Percentiles rank a stretch among this genome's conserved stretches.
phyloP scores from a whole-genome alignment of 2,797 vertebrate species.

The Gambusia yucatana region DNA sequence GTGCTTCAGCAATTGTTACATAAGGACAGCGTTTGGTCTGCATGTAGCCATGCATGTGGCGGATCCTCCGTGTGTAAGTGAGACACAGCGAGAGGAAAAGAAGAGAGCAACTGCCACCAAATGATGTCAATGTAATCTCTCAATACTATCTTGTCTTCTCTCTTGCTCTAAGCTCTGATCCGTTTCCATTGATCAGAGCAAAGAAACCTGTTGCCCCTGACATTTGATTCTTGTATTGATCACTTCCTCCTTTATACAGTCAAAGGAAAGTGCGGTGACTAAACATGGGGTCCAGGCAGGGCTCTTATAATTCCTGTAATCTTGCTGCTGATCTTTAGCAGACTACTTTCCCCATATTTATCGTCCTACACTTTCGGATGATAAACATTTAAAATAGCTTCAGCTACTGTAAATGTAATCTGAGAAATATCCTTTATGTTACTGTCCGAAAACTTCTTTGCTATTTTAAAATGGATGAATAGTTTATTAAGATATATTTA shows the following conservation, averaged over 20 bases:
- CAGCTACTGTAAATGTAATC: background rate
- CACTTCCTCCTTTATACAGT: conserved; percentile 86
- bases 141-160: conserved; percentile 81
- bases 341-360: conserved; percentile 29
- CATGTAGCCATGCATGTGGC: conserved; percentile 16
- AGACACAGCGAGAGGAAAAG: conserved; percentile 45
- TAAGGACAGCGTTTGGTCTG: background rate
- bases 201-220: conserved; percentile 82
- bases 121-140: conserved; percentile 83
- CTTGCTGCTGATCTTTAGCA: conserved; percentile 62
- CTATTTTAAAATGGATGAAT: conserved; percentile 7
- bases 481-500: conserved; percentile 76
- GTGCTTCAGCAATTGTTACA: background rate
- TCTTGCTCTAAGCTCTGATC: conserved; percentile 80
- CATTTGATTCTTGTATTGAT: conserved; percentile 86
- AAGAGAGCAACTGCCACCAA: conserved; percentile 66
- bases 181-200: conserved; percentile 85
- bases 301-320: conserved; percentile 73
- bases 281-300: conserved; percentile 61
- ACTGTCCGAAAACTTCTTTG: background rate
- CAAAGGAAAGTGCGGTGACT: conserved; percentile 76
- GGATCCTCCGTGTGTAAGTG: conserved; percentile 27
- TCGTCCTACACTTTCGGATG: conserved; percentile 5
- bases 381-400: background rate
- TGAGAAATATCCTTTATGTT: background rate